These are phyloP conservation scores for Agriopis aurantiaria DNA, from an alignment of 2,888 invertebrate species.

Conservation along the genomic window DNA sequence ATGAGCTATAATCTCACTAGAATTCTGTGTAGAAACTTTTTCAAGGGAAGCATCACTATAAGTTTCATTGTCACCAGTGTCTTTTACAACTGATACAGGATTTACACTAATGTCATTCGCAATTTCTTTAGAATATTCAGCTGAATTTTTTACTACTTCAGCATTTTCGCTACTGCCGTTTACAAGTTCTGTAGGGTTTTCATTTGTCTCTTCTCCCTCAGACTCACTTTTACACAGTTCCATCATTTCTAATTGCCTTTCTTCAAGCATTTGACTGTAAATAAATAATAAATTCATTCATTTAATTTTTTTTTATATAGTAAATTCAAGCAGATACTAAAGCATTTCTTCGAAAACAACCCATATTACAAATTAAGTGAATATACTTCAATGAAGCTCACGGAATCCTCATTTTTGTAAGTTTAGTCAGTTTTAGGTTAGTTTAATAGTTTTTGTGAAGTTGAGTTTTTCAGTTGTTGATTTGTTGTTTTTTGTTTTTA, in stretches of 20 bases:
- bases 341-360: no score
- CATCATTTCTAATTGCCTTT: constrained; percentile 91
- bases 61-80: not conserved
- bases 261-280: constrained; percentile 88
- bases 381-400: no score
- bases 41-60: not conserved
- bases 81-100: not conserved
- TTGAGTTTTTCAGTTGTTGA: no score
- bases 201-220: constrained; percentile 47
- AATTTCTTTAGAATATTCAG: not conserved
- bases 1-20: not conserved
- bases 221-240: constrained; percentile 91
- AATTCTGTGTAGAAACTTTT: constrained; percentile 11
- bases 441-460: no score
- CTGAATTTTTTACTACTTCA: not conserved
- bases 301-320: no score
- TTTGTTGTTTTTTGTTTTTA: no score
- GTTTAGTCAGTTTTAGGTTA: no score
- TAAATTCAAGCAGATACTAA: no score
- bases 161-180: constrained; percentile 1
- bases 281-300: not conserved
- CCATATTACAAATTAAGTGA: no score
- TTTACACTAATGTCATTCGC: not conserved
- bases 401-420: no score
- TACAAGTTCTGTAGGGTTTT: constrained; percentile 14